phyloP scores from a whole-genome alignment of 2,113 vertebrate genomes.

The Datnioides undecimradiatus region DNA sequence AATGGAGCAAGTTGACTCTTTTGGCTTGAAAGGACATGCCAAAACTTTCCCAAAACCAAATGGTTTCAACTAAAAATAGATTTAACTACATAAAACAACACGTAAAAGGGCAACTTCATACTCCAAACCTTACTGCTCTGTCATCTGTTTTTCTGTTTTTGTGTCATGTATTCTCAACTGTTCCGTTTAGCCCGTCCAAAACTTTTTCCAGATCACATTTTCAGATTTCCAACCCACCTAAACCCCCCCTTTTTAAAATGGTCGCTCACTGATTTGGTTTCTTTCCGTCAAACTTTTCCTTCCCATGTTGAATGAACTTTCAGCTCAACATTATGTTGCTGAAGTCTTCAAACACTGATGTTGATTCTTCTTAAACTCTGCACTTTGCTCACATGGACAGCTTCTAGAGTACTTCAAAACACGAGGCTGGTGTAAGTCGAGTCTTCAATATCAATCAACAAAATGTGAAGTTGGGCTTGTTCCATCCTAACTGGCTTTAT shows the following conservation, averaged over 20 bases:
- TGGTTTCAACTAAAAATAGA: slow-evolving; percentile 50
- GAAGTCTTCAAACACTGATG: not conserved
- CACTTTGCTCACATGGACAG: slow-evolving; percentile 8
- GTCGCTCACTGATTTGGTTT: slow-evolving; percentile 22
- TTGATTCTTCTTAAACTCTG: slow-evolving; percentile 3
- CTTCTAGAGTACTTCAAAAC: not conserved
- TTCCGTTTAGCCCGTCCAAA: slow-evolving; percentile 47
- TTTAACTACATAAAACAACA: slow-evolving; percentile 13
- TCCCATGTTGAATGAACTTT: slow-evolving; percentile 18
- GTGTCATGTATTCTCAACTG: slow-evolving; percentile 45
- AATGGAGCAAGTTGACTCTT: slow-evolving; percentile 6
- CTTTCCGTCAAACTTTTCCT: slow-evolving; percentile 23
- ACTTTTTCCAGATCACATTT: slow-evolving; percentile 60
- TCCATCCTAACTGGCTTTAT: too few relatives aligned
- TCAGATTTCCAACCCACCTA: slow-evolving; percentile 51
- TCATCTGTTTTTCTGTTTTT: slow-evolving; percentile 70
- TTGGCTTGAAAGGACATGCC: not conserved
- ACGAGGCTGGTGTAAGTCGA: too few relatives aligned
- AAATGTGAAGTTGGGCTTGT: too few relatives aligned
- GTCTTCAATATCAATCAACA: too few relatives aligned
- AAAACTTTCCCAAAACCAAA: slow-evolving; percentile 41
- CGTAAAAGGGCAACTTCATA: slow-evolving; percentile 27
- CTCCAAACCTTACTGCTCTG: slow-evolving; percentile 33
- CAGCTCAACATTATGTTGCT: not conserved
- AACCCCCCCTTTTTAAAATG: slow-evolving; percentile 4